Evolutionary conservation across 2,797 vertebrate species (phyloP).

Genomic region (Dermochelys coriacea): DNA sequence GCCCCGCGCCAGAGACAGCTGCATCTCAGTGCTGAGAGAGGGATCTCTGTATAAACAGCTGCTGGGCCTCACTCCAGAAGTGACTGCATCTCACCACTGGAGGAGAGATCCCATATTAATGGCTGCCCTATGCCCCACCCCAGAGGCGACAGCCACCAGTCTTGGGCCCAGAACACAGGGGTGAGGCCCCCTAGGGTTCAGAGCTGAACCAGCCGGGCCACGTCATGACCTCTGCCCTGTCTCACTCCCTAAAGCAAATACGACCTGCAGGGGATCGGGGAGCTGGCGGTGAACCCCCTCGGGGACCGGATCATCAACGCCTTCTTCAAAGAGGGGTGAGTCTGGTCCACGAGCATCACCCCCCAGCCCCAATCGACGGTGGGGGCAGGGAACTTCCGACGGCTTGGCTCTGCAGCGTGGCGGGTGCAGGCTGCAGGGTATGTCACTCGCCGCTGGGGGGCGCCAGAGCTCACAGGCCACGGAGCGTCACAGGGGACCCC

Average conservation of each 20-base stretch:
- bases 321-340: conserved; percentile 84
- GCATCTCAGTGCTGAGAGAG: not conserved
- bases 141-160: not conserved
- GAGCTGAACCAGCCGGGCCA: not conserved
- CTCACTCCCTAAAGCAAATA: conserved; percentile 66
- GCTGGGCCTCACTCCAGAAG: no score
- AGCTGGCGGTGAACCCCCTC: conserved; percentile 84
- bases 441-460: not conserved
- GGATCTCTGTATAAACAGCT: no score
- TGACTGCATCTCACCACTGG: no score
- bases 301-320: conserved; percentile 83
- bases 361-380: no score
- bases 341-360: not conserved
- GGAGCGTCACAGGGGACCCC: not conserved
- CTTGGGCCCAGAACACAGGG: not conserved
- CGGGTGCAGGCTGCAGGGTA: not conserved
- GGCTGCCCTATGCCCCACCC: not conserved
- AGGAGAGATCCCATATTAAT: no score
- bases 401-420: not conserved
- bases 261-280: conserved; percentile 80
- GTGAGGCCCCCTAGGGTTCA: no score
- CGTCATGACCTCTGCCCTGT: not conserved
- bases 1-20: not conserved
- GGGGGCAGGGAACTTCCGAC: not conserved
- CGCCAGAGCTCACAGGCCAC: not conserved